phyloP scores from a whole-genome alignment of 2,113 vertebrate species.

The Hippoglossus stenolepis region DNA sequence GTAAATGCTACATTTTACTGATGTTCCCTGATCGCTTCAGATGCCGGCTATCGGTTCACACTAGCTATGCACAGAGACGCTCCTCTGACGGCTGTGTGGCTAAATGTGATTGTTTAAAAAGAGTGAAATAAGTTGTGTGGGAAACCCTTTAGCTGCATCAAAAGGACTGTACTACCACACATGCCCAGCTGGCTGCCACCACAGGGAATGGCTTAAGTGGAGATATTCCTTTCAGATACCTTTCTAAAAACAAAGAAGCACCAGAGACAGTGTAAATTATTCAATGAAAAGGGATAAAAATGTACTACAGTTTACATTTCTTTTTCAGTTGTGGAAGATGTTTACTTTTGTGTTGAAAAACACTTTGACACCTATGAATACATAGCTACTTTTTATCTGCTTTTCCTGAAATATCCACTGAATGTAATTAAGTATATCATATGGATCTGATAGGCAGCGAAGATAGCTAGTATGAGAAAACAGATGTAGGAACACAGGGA shows the following conservation, averaged over 20 bases:
- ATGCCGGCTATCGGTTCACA: background rate
- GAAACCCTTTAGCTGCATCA: constrained; percentile 8
- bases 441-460: background rate
- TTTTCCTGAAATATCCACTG: background rate
- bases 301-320: background rate
- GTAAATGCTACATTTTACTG: background rate
- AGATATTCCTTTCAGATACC: constrained; percentile 28
- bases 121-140: background rate
- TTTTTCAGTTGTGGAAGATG: background rate
- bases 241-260: constrained; percentile 29
- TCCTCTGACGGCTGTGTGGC: background rate
- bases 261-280: background rate
- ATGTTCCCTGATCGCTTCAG: background rate
- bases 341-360: background rate
- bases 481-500: background rate
- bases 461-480: constrained; percentile 6
- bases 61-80: background rate
- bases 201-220: constrained; percentile 35
- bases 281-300: constrained; percentile 7
- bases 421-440: background rate
- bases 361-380: background rate
- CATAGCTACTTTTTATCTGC: too few species aligned
- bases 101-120: background rate
- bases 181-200: constrained; percentile 8
- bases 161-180: constrained; percentile 11